Evolutionary conservation across 2,113 vertebrate genomes (phyloP).

Genomic region (Lamprotornis superbus): DNA sequence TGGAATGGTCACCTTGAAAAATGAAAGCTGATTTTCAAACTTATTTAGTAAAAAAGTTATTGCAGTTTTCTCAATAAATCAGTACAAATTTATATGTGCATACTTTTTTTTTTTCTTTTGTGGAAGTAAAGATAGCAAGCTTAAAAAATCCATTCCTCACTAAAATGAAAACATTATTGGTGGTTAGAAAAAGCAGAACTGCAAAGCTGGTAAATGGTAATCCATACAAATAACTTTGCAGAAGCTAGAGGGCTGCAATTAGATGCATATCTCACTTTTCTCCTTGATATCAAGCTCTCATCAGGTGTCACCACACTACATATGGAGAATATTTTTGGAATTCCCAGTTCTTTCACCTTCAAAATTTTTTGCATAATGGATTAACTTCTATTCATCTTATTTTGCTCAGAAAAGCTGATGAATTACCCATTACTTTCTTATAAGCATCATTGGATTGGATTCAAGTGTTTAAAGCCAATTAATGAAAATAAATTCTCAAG

Average conservation of each 20-base stretch:
- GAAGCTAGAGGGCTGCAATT: neutral
- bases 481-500: neutral
- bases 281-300: neutral
- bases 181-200: neutral
- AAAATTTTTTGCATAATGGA: slow-evolving; percentile 29
- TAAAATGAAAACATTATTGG: neutral
- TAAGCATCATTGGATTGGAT: neutral
- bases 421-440: neutral
- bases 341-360: slow-evolving; percentile 14
- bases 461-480: neutral
- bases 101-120: neutral
- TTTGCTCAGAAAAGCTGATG: neutral
- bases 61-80: neutral
- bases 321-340: slow-evolving; percentile 35
- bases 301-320: slow-evolving; percentile 8
- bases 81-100: neutral
- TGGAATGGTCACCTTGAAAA: neutral
- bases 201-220: neutral
- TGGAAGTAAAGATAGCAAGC: neutral
- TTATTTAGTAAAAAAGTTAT: neutral
- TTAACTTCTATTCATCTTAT: neutral
- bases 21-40: neutral
- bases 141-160: neutral
- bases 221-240: neutral
- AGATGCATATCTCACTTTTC: neutral